These are phyloP conservation scores for Steinernema carpocapsae DNA, from an alignment of 2,888 invertebrate genomes.

Conservation along the genomic window DNA sequence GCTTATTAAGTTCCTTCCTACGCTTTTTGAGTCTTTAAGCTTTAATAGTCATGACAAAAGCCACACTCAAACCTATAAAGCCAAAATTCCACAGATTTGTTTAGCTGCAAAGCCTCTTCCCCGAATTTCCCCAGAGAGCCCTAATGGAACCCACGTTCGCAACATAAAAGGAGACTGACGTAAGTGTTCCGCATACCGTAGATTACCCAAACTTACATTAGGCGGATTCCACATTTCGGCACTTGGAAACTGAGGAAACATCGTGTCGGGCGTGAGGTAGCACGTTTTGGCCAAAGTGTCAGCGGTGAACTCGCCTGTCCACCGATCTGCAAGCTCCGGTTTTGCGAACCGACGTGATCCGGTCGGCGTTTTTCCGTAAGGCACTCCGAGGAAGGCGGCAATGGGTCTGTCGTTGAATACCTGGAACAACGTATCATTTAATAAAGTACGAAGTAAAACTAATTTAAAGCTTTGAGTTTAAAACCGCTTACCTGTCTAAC, in stretches of 20 bases:
- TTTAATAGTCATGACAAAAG: too few relatives aligned
- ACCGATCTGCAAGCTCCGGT: constrained; percentile 57
- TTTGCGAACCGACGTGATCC: constrained; percentile 57
- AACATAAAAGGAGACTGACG: not conserved
- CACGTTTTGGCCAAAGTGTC: constrained; percentile 57
- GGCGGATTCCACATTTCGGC: constrained; percentile 95
- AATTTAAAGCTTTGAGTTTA: not conserved
- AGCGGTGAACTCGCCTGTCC: constrained; percentile 61
- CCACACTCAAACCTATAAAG: too few relatives aligned
- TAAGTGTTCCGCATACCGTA: not conserved
- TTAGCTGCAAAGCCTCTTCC: too few relatives aligned
- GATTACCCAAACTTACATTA: constrained; percentile 77
- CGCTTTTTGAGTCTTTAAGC: too few relatives aligned
- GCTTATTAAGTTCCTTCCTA: too few relatives aligned
- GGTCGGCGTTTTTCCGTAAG: constrained; percentile 64
- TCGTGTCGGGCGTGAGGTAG: constrained; percentile 58
- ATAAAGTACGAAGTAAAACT: not conserved
- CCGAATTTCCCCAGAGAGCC: too few relatives aligned
- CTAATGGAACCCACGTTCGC: too few relatives aligned
- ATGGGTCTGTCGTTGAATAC: constrained; percentile 50
- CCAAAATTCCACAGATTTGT: too few relatives aligned
- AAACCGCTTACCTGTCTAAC: constrained; percentile 7
- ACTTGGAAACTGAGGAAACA: constrained; percentile 73
- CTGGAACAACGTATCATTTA: constrained; percentile 31
- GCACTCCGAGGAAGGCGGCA: constrained; percentile 63